Evolutionary conservation across 2,797 vertebrate genomes (phyloP).

Genomic region (Pelobates cultripes): DNA sequence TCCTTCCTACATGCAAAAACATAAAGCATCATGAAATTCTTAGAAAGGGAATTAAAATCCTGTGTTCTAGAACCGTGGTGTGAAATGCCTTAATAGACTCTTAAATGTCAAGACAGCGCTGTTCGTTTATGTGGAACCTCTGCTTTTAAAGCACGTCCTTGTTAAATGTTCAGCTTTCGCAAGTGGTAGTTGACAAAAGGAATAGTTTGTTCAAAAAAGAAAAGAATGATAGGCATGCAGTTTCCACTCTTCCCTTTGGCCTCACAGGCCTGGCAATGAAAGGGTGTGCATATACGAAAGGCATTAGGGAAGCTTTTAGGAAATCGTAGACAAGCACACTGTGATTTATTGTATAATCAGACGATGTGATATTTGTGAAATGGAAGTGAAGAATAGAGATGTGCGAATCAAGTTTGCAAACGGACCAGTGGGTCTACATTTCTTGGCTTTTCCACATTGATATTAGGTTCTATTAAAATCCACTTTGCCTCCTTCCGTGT

Average conservation of each 20-base stretch:
- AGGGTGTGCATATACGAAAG: not conserved
- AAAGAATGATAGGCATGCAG: not conserved
- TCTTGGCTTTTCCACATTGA: no score
- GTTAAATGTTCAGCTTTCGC: conserved; percentile 48
- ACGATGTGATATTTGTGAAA: not conserved
- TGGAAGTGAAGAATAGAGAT: conserved; percentile 4
- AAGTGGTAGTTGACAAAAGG: conserved; percentile 33
- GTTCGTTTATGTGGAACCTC: not conserved
- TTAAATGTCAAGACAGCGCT: conserved; percentile 16
- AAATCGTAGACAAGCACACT: conserved; percentile 5
- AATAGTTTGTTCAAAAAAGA: not conserved
- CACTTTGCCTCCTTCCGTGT: no score
- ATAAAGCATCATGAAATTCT: conserved; percentile 49
- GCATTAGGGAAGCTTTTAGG: not conserved
- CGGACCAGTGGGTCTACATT: not conserved
- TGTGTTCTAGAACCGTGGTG: conserved; percentile 46
- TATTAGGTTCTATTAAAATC: no score
- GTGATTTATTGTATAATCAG: not conserved
- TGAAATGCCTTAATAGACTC: conserved; percentile 58
- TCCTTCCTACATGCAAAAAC: conserved; percentile 51
- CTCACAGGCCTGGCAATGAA: not conserved
- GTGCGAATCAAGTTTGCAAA: not conserved
- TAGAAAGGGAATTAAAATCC: conserved; percentile 52
- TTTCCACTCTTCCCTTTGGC: conserved; percentile 21
- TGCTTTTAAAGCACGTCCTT: conserved; percentile 45